Evolutionary conservation across 2,113 vertebrate genomes (phyloP).

Genomic region (Cairina moschata): DNA sequence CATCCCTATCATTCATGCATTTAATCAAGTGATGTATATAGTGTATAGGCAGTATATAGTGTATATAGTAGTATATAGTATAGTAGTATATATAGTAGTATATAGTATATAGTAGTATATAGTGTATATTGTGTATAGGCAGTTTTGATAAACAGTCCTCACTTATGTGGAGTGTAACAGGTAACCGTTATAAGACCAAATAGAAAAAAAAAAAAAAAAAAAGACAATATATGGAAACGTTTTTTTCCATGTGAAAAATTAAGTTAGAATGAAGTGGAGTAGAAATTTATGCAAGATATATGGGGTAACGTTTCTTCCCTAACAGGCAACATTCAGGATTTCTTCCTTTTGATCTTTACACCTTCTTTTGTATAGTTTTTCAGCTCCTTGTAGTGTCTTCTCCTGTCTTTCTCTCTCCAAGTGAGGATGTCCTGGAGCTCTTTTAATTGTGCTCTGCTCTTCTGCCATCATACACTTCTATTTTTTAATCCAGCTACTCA

Average conservation of each 20-base stretch:
- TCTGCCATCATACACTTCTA: background rate
- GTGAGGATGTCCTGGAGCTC: background rate
- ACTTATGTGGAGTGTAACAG: background rate
- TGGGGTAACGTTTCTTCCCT: background rate
- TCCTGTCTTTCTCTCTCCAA: background rate
- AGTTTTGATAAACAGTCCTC: background rate
- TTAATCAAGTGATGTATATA: constrained; percentile 6
- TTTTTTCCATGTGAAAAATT: background rate
- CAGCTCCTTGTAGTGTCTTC: background rate
- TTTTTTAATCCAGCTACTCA: background rate
- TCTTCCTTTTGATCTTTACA: background rate
- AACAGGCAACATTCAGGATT: background rate
- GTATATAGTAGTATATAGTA: no score
- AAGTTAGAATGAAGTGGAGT: background rate
- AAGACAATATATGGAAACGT: background rate
- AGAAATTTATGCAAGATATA: background rate
- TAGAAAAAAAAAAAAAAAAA: background rate
- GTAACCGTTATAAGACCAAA: background rate
- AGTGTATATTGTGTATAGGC: background rate
- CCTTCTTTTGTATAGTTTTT: background rate
- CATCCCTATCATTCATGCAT: background rate
- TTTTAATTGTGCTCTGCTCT: background rate
- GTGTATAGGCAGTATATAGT: no score
- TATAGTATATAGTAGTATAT: no score
- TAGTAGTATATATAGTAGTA: no score